phyloP scores from a whole-genome alignment of 2,797 vertebrate genomes.

The Bucorvus abyssinicus region DNA sequence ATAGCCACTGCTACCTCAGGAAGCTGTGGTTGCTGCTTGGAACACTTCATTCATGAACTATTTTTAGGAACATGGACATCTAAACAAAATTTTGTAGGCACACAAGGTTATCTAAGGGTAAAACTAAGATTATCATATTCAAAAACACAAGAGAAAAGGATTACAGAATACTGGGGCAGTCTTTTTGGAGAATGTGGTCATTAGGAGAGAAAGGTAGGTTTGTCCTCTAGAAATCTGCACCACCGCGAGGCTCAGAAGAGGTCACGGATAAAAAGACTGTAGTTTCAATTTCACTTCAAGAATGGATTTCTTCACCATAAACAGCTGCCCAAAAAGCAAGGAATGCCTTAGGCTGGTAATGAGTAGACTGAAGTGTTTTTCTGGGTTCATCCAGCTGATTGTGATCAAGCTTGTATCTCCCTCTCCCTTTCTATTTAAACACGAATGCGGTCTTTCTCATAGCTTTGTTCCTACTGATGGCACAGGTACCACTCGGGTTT shows the following conservation, averaged over 20 bases:
- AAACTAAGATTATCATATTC: neutral
- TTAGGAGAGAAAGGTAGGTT: neutral
- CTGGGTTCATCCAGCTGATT: neutral
- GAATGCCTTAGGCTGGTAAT: neutral
- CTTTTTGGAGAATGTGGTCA: neutral
- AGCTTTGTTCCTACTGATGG: neutral
- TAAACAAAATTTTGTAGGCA: slow-evolving; percentile 18
- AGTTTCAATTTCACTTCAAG: neutral
- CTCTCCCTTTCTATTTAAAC: neutral
- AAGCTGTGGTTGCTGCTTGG: slow-evolving; percentile 10
- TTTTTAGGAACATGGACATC: slow-evolving; percentile 20
- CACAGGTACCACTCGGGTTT: neutral
- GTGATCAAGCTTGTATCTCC: neutral
- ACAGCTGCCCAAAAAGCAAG: neutral
- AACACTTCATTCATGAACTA: neutral
- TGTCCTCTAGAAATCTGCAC: neutral
- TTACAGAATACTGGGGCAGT: neutral
- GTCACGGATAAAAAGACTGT: neutral
- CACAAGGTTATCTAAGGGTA: slow-evolving; percentile 37
- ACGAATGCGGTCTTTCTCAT: neutral
- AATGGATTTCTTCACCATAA: neutral
- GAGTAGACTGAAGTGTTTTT: neutral
- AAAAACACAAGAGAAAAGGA: neutral
- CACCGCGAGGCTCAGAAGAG: neutral
- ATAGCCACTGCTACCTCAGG: neutral